Evolutionary conservation across 2,888 invertebrate genomes (phyloP).

Genomic region (Cantharis lateralis): DNA sequence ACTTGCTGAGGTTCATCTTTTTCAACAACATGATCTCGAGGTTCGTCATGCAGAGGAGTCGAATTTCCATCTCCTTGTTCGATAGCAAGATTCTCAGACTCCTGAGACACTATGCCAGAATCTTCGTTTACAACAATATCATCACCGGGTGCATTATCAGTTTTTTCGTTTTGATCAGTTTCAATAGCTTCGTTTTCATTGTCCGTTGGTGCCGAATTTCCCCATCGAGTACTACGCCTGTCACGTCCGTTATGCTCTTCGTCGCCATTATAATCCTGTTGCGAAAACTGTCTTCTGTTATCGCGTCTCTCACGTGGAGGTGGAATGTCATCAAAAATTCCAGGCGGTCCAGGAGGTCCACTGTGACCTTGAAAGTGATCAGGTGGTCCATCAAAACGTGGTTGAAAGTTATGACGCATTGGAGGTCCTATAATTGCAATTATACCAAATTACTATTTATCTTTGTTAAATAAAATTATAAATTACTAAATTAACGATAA

Average conservation of each 20-base stretch:
- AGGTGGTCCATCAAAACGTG: conserved; percentile 50
- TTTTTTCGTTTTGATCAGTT: conserved; percentile 2
- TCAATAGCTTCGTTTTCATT: conserved; percentile 1
- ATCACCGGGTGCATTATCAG: conserved; percentile 12
- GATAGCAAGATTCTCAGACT: conserved; percentile 19
- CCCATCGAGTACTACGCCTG: conserved; percentile 41
- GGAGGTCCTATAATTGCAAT: conserved; percentile 37
- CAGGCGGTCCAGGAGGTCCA: conserved; percentile 37
- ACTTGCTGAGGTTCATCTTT: conserved; percentile 2
- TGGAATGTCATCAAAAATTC: conserved; percentile 37
- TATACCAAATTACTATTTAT: background rate
- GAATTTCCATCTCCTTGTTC: conserved; percentile 39
- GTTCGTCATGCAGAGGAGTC: conserved; percentile 45
- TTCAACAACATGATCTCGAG: conserved; percentile 16
- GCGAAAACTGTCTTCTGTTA: conserved; percentile 35
- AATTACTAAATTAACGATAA: background rate
- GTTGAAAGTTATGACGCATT: conserved; percentile 56
- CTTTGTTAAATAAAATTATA: background rate
- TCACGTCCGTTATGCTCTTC: conserved; percentile 12
- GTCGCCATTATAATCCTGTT: conserved; percentile 25
- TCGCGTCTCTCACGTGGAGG: conserved; percentile 33
- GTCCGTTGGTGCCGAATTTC: conserved; percentile 33
- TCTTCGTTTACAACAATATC: conserved; percentile 7
- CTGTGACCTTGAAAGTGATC: conserved; percentile 51
- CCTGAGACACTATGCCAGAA: conserved; percentile 11